phyloP scores from a whole-genome alignment of 2,888 invertebrate genomes.

The Exephanes ischioxanthus region DNA sequence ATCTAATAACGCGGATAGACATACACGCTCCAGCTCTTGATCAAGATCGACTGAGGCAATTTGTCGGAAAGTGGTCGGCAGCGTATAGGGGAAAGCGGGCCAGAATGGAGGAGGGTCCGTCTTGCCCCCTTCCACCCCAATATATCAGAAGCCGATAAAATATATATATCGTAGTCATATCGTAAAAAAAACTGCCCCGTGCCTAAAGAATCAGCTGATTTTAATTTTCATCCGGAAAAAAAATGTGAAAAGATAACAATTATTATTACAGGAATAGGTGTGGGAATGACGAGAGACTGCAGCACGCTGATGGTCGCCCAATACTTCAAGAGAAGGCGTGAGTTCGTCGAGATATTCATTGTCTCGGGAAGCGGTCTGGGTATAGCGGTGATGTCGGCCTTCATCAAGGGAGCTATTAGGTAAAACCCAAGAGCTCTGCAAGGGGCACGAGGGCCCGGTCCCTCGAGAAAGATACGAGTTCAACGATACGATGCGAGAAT shows the following conservation, averaged over 20 bases:
- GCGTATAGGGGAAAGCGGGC: too few relatives aligned
- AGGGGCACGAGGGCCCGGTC: conserved; percentile 1
- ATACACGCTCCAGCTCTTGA: background rate
- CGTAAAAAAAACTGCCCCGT: background rate
- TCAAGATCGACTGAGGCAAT: conserved; percentile 25
- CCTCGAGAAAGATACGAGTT: conserved; percentile 20
- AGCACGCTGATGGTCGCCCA: conserved; percentile 96
- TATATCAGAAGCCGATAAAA: too few relatives aligned
- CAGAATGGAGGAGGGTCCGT: too few relatives aligned
- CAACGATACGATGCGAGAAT: conserved; percentile 42
- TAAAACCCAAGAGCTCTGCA: conserved; percentile 81
- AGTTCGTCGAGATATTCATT: conserved; percentile 95
- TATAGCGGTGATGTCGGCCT: conserved; percentile 93
- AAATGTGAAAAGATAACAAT: background rate
- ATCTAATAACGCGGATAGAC: conserved; percentile 21
- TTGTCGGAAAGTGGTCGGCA: conserved; percentile 10
- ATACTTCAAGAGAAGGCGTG: conserved; percentile 94
- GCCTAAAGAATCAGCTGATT: background rate
- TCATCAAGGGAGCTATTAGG: conserved; percentile 93
- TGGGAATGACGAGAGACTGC: conserved; percentile 94
- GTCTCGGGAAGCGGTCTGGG: conserved; percentile 95
- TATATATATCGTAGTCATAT: background rate
- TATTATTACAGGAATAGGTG: conserved; percentile 89
- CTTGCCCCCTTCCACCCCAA: too few relatives aligned
- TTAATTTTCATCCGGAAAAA: background rate